Percentiles rank a stretch among this genome's conserved stretches.
Evolutionary conservation across 1,140 invertebrate species (phyloP).

Genomic region (Proctacanthus coquilletti): DNA sequence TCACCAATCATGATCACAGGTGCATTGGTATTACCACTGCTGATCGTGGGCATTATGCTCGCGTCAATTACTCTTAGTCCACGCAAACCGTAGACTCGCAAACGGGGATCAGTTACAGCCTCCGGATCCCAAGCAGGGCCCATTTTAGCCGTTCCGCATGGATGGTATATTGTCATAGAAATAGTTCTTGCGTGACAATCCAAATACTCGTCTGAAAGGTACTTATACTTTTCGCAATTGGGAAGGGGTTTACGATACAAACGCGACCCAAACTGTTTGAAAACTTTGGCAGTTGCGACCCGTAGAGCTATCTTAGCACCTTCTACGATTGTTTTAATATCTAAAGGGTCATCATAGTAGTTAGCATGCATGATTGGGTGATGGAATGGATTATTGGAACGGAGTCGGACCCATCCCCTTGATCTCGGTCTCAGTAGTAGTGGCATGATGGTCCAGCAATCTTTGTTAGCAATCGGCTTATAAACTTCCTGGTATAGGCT

Average conservation of each 20-base stretch:
- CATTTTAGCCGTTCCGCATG: slow-evolving; percentile 70
- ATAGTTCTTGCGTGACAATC: slow-evolving; percentile 73
- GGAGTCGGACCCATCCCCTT: slow-evolving; percentile 55
- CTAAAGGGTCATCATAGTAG: slow-evolving; percentile 63
- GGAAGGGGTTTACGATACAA: slow-evolving; percentile 57
- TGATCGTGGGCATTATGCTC: slow-evolving; percentile 78
- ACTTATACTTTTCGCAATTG: slow-evolving; percentile 56
- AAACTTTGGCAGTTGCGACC: slow-evolving; percentile 56
- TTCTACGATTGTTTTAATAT: slow-evolving; percentile 62
- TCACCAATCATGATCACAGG: slow-evolving; percentile 77
- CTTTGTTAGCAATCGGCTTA: slow-evolving; percentile 54
- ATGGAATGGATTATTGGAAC: slow-evolving; percentile 63
- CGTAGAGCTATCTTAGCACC: slow-evolving; percentile 60
- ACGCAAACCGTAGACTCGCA: slow-evolving; percentile 59
- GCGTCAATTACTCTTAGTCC: slow-evolving; percentile 73
- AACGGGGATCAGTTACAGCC: slow-evolving; percentile 65
- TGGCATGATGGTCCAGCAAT: slow-evolving; percentile 73
- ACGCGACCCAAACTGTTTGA: slow-evolving; percentile 63
- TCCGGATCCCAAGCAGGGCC: slow-evolving; percentile 54
- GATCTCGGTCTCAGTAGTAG: slow-evolving; percentile 64
- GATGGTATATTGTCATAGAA: slow-evolving; percentile 76
- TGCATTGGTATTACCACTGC: slow-evolving; percentile 68
- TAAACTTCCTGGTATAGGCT: slow-evolving; percentile 63
- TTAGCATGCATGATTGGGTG: slow-evolving; percentile 79
- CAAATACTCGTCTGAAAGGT: slow-evolving; percentile 63